Conservation (phyloP, 2,888 invertebrate species). For the Coleophora flavipennella region DNA sequence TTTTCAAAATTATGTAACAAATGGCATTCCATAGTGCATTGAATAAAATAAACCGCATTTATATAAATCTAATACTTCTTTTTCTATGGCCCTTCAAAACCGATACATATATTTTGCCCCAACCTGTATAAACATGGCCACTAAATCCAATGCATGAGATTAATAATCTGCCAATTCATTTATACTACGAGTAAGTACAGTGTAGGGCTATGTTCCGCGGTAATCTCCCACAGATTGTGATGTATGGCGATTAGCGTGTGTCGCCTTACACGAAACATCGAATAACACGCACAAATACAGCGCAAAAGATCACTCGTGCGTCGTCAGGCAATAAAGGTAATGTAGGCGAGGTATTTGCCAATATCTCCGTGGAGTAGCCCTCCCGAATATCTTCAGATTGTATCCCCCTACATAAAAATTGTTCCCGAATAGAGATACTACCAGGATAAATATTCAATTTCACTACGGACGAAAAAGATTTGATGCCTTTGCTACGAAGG, state of each 20-base stretch:
- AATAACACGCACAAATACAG: slow-evolving; percentile 58
- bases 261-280: slow-evolving; percentile 51
- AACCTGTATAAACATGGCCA: no score
- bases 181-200: no score
- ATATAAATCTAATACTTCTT: no score
- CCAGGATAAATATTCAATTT: slow-evolving; percentile 73
- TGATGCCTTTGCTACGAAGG: slow-evolving; percentile 69
- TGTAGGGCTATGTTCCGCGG: no score
- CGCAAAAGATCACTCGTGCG: slow-evolving; percentile 53
- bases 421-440: slow-evolving; percentile 72
- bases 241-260: neutral
- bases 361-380: slow-evolving; percentile 68
- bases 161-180: no score
- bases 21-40: no score
- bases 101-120: no score
- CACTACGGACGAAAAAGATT: slow-evolving; percentile 71
- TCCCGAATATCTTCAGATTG: slow-evolving; percentile 70
- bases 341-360: slow-evolving; percentile 70
- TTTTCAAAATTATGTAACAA: no score
- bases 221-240: neutral
- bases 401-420: slow-evolving; percentile 70
- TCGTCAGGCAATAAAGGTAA: slow-evolving; percentile 69
- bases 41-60: no score
- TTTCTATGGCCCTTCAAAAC: no score
- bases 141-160: no score